Base-by-base conservation (phyloP, 64 coral and sea anemone species). In the Montipora sp. region DNA sequence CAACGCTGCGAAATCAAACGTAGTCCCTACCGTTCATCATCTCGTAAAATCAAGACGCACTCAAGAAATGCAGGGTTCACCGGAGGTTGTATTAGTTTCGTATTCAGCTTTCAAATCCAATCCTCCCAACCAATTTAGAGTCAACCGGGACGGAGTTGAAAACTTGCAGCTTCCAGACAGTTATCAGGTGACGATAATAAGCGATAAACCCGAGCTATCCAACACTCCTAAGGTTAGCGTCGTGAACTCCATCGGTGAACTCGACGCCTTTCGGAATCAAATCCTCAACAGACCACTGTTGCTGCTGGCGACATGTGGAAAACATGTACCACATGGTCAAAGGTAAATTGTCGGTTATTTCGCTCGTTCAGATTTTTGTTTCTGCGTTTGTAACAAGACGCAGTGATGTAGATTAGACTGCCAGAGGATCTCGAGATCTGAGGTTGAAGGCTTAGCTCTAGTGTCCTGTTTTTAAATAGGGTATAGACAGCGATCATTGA, bases 241-340 rank as follows among this genome's bases (percentile, higher is more conserved):
- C 3, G 79, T 96, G 19, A 48, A 65, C 48, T 71, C 46, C 3
- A 45, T 75, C 10, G 47, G 78, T 10, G 87, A 96, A 8, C 53
- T 96, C 8, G 87, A 96, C 63, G 79, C 50, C 47, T 84, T 92
- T 50, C 85, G 94, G 61, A 87, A 59, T 21, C 94, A 96, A 58
- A 89, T 96, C 60, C 77, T 83, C 59, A 83, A 75, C 16, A 81
- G 83, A 59, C 94, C 94, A 11, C 67, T 96, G 5, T 48, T 96
- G 51, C 83, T 85, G 2, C 80, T 92, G 13, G 69, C 89, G 48
- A 87, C 91, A 46, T 96, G 95, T 58, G 90, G 95, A 13, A 96
- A 93, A 90, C 95, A 96, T n/a, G 95, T 96, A 19, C 90, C 95
- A n/a, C 76, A 90, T 12, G 95, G 90, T 5, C 95, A 96, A 89